Conservation (phyloP, 2,797 vertebrate species). For the Glossophaga mutica region DNA sequence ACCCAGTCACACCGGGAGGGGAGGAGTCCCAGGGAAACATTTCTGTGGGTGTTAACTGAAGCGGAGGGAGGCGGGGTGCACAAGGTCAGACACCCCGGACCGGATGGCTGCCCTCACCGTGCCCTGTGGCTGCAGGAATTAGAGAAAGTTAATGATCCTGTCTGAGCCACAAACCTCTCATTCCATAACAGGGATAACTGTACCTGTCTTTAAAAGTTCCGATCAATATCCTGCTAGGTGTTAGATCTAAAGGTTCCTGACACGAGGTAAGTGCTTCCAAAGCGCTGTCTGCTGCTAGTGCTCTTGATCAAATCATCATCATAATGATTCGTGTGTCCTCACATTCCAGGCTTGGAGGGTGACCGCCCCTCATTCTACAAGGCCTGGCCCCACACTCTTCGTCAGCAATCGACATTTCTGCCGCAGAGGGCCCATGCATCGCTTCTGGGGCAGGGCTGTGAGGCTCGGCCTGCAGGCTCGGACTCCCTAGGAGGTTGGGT, state of each 20-base stretch:
- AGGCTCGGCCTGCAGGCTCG: background rate
- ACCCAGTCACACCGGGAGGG: background rate
- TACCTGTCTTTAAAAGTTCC: background rate
- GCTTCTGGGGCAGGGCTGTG: background rate
- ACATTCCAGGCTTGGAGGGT: background rate
- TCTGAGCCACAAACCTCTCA: background rate
- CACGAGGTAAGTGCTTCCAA: background rate
- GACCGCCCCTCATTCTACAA: background rate
- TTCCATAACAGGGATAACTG: background rate
- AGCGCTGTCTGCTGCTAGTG: no score
- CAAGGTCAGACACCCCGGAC: background rate
- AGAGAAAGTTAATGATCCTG: no score
- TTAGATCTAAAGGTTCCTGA: background rate
- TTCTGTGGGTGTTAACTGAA: no score
- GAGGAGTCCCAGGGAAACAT: no score
- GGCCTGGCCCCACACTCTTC: no score
- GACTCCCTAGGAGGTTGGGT: background rate
- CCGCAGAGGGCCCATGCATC: fast-evolving
- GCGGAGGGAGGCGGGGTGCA: background rate
- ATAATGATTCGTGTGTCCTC: background rate
- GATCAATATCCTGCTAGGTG: background rate
- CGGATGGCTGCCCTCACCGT: no score
- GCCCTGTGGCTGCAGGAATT: no score
- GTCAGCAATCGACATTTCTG: background rate
- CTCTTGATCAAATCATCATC: background rate